Conservation (phyloP, 2,797 vertebrate genomes). For the Siniperca undulata region DNA sequence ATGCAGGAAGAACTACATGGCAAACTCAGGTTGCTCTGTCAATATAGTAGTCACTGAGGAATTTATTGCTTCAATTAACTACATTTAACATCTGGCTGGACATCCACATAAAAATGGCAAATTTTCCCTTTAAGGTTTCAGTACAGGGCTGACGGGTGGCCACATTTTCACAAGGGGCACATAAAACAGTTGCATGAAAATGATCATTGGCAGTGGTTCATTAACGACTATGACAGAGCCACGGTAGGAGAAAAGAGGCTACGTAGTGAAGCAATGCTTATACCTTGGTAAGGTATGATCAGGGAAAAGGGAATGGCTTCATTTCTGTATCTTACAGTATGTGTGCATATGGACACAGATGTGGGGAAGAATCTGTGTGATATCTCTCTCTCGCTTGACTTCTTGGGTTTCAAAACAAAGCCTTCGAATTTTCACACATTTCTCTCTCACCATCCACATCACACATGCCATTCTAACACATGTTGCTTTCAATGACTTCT, state of each 20-base stretch:
- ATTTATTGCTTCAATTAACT: too few relatives aligned
- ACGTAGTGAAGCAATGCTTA: not conserved
- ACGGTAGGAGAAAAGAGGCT: not conserved
- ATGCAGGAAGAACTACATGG: too few relatives aligned
- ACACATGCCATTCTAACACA: slow-evolving; percentile 70
- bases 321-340: slow-evolving; percentile 2
- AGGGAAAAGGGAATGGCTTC: not conserved
- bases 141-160: too few relatives aligned
- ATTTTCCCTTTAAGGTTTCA: too few relatives aligned
- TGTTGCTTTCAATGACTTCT: slow-evolving; percentile 72
- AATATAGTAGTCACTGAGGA: too few relatives aligned
- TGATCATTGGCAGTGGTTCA: not conserved
- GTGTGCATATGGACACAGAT: slow-evolving; percentile 35
- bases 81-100: too few relatives aligned
- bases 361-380: slow-evolving; percentile 33
- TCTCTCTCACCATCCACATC: slow-evolving; percentile 59
- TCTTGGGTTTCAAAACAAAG: slow-evolving; percentile 63
- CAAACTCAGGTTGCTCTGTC: too few relatives aligned
- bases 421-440: slow-evolving; percentile 64
- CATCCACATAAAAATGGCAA: too few relatives aligned
- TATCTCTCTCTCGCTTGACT: slow-evolving; percentile 18
- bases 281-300: not conserved
- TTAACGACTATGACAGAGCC: not conserved
- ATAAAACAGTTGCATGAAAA: too few relatives aligned
- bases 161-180: too few relatives aligned